Evolutionary conservation across 2,888 invertebrate species (phyloP).

Genomic region (Nephrotoma guestfalica): DNA sequence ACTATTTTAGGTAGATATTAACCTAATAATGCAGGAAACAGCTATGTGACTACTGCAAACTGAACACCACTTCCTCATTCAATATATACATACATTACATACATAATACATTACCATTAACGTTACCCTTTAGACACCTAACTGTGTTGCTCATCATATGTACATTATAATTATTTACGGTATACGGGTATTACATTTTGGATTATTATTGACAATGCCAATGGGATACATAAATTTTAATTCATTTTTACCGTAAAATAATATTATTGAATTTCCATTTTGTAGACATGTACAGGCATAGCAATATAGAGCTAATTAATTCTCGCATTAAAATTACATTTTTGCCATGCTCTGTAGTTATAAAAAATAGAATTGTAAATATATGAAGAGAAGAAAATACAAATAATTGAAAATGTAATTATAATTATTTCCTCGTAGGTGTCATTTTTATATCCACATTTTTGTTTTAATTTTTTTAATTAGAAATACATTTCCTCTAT

Average conservation of each 20-base stretch:
- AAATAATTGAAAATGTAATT: not conserved
- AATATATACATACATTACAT: not conserved
- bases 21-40: not conserved
- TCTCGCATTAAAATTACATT: not conserved
- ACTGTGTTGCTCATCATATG: not conserved
- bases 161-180: not conserved
- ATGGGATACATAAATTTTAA: not conserved
- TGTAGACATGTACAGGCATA: not conserved
- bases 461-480: not conserved
- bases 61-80: not conserved
- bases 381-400: not conserved
- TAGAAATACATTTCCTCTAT: not conserved
- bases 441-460: not conserved
- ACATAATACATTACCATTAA: not conserved
- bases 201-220: not conserved
- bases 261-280: not conserved
- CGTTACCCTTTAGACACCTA: not conserved
- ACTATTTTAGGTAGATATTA: not conserved
- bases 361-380: not conserved
- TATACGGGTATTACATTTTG: not conserved
- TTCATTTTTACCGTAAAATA: not conserved
- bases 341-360: not conserved
- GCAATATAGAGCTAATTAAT: not conserved
- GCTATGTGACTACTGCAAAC: not conserved
- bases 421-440: not conserved